Base-by-base conservation (phyloP, 2,888 invertebrate species). In the Entomobrya proxima region DNA sequence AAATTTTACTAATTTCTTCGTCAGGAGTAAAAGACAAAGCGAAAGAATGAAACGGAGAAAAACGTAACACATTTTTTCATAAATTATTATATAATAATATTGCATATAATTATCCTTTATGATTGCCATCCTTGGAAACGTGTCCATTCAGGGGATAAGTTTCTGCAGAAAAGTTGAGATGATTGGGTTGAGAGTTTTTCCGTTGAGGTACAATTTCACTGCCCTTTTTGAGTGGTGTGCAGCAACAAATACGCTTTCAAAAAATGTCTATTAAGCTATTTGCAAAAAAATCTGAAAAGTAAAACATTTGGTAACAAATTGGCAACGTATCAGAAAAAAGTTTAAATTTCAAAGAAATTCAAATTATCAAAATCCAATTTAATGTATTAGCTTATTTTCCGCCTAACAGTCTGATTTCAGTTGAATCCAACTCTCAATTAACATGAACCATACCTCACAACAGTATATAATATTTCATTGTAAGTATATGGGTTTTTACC, bases 181-280 rank as follows among this genome's bases (percentile, higher is more conserved):
- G n/a, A n/a, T n/a, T n/a, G n/a, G n/a, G n/a, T n/a, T n/a, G n/a
- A n/a, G n/a, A n/a, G n/a, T n/a, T n/a, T n/a, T n/a, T n/a, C 64
- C 1, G 15, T 35, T 32, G 18, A 64, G 13, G 64, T 64, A 64
- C 64, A 64, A 64, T 6, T 64, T 64, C 64, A 64, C 67, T 67
- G 67, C 67, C 40, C 40, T 40, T 32, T 61, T 27, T 2, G 67
- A 37, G 67, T n/a, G 21, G 40, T 67, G 67, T 67, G 37, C 67
- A n/a, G n/a, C n/a, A 67, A 67, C 67, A 67, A 13, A 67, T 67
- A 67, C 67, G 67, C 67, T 67, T 67, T 67, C 27, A 21, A 21
- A 40, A 7, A 67, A n/a, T n/a, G n/a, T 6, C 30, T n/a, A 32
- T 55, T 55, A 24, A 55, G 24, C 55, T 55, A 24, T 55, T 24